Base-by-base conservation (phyloP, 2,113 vertebrate species). In the Scomber colias region DNA sequence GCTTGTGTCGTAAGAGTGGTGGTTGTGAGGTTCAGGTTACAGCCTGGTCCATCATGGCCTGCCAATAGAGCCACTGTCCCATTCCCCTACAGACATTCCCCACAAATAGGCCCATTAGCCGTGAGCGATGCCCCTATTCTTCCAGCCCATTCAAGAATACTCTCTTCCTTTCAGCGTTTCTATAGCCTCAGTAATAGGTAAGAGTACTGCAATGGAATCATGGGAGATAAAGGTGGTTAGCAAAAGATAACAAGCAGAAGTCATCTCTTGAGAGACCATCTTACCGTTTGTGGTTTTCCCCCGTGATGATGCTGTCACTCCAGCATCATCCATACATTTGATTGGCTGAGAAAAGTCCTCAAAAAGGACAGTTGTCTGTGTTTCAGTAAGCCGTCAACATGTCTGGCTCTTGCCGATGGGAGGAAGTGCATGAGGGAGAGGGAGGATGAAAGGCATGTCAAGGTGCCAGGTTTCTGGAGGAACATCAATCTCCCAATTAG, bases 401-500 rank as follows among this genome's bases (percentile, higher is more conserved):
- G 93, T 94, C 92, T 93, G 87, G 87, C 87, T 88, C 81, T 71
- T 54, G 76, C 73, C 46, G 65, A 85, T 81, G 84, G 83, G 85
- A 92, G 93, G 92, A 92, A 92, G 90, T 90, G 90, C 80, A 86
- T 4, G 67, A 81, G 79, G 74, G 81, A 84, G 82, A 81, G 79
- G 74, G 81, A 84, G 82, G 88, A 89, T 91, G 83, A 93, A 91
- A 94, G 92, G 81, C 90, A 89, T 89, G 93, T 92, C 82, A 88
- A 89, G 92, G 91, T 94, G 92, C 91, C 90, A 91, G 92, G 92
- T 93, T 94, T 92, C 92, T 89, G 77, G 75, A 90, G 88, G 76
- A 92, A 83, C 93, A 94, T 94, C 92, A 94, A 91, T 93, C 92
- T 93, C 83, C 86, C 93, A 93, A 93, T 93, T 94, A 93, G 88